A percentile compares a stretch with the other conserved stretches of the same genome.
These are phyloP conservation scores for Paramormyrops hopkinsi DNA, from an alignment of 2,797 vertebrate genomes.

Conservation along the genomic window DNA sequence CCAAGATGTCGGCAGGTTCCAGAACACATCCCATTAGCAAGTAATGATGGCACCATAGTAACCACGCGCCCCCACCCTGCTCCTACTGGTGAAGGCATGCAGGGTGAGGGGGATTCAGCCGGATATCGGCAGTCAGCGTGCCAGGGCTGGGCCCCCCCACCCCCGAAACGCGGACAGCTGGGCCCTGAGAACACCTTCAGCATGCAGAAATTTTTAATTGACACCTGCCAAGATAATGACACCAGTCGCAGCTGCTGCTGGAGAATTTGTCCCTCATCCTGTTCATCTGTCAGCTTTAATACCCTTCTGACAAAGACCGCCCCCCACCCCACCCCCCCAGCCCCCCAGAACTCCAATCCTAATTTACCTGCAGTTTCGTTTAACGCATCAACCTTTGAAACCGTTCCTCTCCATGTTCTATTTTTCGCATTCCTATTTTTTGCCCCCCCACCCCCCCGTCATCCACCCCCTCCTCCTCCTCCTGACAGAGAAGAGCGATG, in stretches of 20 bases:
- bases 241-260: constrained; percentile 90
- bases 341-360: constrained; percentile 52
- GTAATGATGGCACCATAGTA: constrained; percentile 76
- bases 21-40: constrained; percentile 77
- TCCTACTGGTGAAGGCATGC: constrained; percentile 73
- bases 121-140: constrained; percentile 74
- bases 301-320: constrained; percentile 79
- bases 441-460: not conserved
- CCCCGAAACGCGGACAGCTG: constrained; percentile 91
- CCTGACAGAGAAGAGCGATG: constrained; percentile 24
- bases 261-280: constrained; percentile 87
- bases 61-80: constrained; percentile 53
- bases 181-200: constrained; percentile 81
- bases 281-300: constrained; percentile 98
- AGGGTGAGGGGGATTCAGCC: constrained; percentile 74
- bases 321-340: constrained; percentile 14
- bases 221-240: constrained; percentile 99
- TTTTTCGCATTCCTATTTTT: not conserved
- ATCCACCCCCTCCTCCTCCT: constrained; percentile 13
- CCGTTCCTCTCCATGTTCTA: not conserved
- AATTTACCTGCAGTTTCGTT: constrained; percentile 79
- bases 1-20: constrained; percentile 43
- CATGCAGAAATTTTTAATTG: constrained; percentile 99
- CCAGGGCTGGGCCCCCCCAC: constrained; percentile 97
- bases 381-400: constrained; percentile 38